These are phyloP conservation scores for Molorchus minor DNA, from an alignment of 2,888 invertebrate species.

Conservation along the genomic window DNA sequence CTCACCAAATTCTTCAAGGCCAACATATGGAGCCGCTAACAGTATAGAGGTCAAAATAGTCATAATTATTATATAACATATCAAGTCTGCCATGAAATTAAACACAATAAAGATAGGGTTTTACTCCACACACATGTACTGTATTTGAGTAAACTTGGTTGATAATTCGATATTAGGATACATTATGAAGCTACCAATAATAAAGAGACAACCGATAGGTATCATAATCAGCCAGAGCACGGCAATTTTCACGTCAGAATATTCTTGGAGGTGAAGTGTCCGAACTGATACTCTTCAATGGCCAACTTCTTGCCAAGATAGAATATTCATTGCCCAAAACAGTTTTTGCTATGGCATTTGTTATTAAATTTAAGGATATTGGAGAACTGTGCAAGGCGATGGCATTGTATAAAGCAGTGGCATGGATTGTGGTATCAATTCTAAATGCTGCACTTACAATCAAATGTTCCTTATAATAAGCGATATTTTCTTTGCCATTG, in stretches of 20 bases:
- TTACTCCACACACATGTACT: conserved; percentile 74
- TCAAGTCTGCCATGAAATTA: conserved; percentile 68
- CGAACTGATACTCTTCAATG: conserved; percentile 48
- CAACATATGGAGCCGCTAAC: conserved; percentile 32
- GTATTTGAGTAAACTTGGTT: conserved; percentile 72
- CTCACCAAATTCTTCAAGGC: conserved; percentile 53
- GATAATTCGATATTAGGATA: conserved; percentile 72
- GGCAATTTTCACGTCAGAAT: conserved; percentile 49
- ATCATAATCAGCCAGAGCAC: conserved; percentile 57
- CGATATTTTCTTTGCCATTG: conserved; percentile 59
- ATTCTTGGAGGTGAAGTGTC: conserved; percentile 36
- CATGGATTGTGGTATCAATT: conserved; percentile 28
- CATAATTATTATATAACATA: conserved; percentile 52
- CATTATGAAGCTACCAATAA: conserved; percentile 66
- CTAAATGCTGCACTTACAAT: conserved; percentile 65
- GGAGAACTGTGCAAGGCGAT: conserved; percentile 66
- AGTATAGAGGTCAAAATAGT: conserved; percentile 33
- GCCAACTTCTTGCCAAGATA: conserved; percentile 56
- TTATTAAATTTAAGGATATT: conserved; percentile 64
- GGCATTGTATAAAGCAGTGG: conserved; percentile 62
- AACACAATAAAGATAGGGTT: conserved; percentile 71
- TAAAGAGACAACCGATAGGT: conserved; percentile 59
- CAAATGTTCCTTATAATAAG: conserved; percentile 62
- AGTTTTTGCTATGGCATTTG: conserved; percentile 62
- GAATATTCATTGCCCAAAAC: conserved; percentile 52